These are phyloP conservation scores for Steinernema carpocapsae DNA, from an alignment of 2,888 invertebrate species.

Conservation along the genomic window DNA sequence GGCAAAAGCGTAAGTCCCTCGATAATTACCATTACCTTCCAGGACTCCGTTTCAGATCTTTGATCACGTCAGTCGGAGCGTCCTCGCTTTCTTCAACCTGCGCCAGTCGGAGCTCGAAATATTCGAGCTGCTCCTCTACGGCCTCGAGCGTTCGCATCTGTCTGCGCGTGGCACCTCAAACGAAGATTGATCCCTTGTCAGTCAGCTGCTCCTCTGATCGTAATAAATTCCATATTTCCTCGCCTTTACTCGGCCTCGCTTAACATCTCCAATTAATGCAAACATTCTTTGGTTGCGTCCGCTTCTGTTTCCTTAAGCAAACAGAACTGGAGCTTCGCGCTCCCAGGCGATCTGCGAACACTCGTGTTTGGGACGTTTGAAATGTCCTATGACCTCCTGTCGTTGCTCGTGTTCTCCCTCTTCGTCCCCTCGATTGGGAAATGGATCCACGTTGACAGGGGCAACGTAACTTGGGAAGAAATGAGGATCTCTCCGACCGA, in stretches of 20 bases:
- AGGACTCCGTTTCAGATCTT: conserved; percentile 6
- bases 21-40: too few relatives aligned
- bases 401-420: too few relatives aligned
- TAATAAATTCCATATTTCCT: not conserved
- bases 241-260: not conserved
- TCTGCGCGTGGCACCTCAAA: not conserved
- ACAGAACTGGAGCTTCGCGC: not conserved
- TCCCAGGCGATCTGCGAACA: not conserved
- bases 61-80: not conserved
- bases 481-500: not conserved
- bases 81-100: conserved; percentile 19
- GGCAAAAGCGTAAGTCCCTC: not conserved
- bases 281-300: conserved; percentile 26
- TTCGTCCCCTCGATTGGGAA: not conserved
- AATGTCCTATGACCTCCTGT: not conserved
- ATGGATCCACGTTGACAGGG: conserved; percentile 5
- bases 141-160: conserved; percentile 24
- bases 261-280: conserved; percentile 8
- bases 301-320: conserved; percentile 1
- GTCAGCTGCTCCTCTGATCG: not conserved
- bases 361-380: not conserved
- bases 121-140: conserved; percentile 23
- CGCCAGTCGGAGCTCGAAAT: not conserved
- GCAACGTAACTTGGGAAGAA: not conserved
- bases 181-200: conserved; percentile 3